phyloP scores from a whole-genome alignment of 1,140 invertebrate genomes.

The Drosophila pallidifrons region DNA sequence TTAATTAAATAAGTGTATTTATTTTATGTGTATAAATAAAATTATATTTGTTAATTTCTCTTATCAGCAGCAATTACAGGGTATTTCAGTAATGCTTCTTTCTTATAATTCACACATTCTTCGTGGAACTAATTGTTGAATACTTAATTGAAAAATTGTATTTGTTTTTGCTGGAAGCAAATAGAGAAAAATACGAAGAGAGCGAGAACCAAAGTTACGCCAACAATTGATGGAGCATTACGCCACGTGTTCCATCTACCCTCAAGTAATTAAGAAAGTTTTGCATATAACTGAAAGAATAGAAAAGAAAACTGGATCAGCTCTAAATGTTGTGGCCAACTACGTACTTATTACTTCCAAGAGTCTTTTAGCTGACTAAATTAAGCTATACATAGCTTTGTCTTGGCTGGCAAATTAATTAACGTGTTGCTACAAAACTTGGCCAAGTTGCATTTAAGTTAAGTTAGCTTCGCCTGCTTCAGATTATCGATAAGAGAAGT shows the following conservation, averaged over 20 bases:
- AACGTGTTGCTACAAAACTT: background rate
- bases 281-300: conserved; percentile 52
- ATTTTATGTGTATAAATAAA: background rate
- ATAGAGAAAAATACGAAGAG: conserved; percentile 31
- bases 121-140: conserved; percentile 39
- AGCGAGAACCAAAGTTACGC: conserved; percentile 49
- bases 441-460: conserved; percentile 9
- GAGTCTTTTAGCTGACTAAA: background rate
- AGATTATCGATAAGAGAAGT: background rate
- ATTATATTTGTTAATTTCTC: background rate
- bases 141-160: conserved; percentile 60
- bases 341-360: background rate
- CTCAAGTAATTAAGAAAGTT: conserved; percentile 76
- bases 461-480: background rate
- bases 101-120: background rate
- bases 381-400: background rate
- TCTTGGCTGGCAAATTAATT: conserved; percentile 14
- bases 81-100: conserved; percentile 14
- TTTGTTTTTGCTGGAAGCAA: conserved; percentile 47
- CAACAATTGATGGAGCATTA: conserved; percentile 1
- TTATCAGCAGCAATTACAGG: background rate
- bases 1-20: too few relatives aligned
- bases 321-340: conserved; percentile 12
- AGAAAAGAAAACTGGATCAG: background rate
- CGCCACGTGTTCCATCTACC: background rate